Base-by-base conservation (phyloP, 2,113 vertebrate genomes). In the Cacatua alba region DNA sequence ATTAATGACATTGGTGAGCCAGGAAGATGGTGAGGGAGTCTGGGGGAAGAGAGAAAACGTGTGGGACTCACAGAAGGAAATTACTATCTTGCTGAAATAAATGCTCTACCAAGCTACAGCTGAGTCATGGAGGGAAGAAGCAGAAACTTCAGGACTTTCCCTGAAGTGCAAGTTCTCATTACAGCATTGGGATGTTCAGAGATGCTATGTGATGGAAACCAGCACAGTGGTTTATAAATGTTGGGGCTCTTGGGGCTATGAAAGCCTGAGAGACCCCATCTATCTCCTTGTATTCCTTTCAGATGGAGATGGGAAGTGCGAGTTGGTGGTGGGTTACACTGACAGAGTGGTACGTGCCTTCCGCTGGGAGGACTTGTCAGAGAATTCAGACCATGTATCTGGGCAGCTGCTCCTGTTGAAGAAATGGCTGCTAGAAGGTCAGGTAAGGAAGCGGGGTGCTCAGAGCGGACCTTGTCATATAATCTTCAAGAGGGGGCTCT, bases 371-470 rank as follows among this genome's bases (percentile, higher is more conserved):
- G 99, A 99, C 79, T 96, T 97, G 0, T 94, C 97, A 0, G 99
- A 99, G 9, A 68, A 94, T 19, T 88, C 98, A 1, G 99, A 99
- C 15, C 91, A 97, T 21, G 67, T 98, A 16, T 96, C 97, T 6
- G 99, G 99, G 39, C 99, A 99, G 82, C 97, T 99, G 95, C 97
- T 99, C 17, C 98, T 99, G 37, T 98, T 99, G 79, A 99, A 99
- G 98, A 99, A 99, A 81, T 99, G 99, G 99, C 98, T 99, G 43
- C 98, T 99, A 91, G 99, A 99, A 94, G 99, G 99, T 55, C 99
- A 99, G 99, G 99, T 99, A 97, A 98, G 96, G 31, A 82, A 78
- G 59, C 2, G 2, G 39, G 6, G 11, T 41, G 7, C 82, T 65
- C 33, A 43, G 33, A 63, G 11, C 59, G 26, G 48, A 69, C 48